Percentiles rank a stretch among this genome's conserved stretches.
Evolutionary conservation across 2,888 invertebrate genomes (phyloP).

Genomic region (Orthonychiurus folsomi): DNA sequence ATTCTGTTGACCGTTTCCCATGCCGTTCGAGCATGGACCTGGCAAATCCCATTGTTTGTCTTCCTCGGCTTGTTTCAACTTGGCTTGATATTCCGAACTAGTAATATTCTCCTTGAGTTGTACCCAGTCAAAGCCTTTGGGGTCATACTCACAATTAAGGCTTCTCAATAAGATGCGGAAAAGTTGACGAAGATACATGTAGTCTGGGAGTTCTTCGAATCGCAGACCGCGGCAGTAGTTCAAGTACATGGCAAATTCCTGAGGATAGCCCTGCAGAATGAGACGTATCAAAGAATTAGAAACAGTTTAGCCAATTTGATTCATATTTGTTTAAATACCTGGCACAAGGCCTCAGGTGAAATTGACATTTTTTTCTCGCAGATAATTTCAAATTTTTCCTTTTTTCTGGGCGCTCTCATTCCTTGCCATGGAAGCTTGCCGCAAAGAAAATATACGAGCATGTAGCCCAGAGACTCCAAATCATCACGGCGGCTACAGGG

Average conservation of each 20-base stretch:
- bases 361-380: neutral
- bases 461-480: conserved; percentile 3
- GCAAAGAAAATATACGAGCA: conserved; percentile 7
- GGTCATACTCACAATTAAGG: neutral
- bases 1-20: no score
- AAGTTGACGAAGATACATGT: conserved; percentile 4
- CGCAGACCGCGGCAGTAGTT: conserved; percentile 1
- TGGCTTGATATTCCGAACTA: conserved; percentile 33
- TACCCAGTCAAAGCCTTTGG: neutral
- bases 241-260: conserved; percentile 5
- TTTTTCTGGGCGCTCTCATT: neutral
- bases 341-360: neutral
- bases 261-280: conserved; percentile 4
- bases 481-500: conserved; percentile 9
- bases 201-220: conserved; percentile 10
- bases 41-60: conserved; percentile 34
- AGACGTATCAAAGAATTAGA: neutral
- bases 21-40: conserved; percentile 15
- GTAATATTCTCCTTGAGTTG: neutral
- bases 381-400: neutral
- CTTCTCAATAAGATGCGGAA: neutral
- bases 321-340: neutral
- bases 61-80: conserved; percentile 35
- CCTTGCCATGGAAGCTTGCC: conserved; percentile 13
- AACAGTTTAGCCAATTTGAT: neutral